Conservation (phyloP, 2,888 invertebrate species). For the Agelastica alni region DNA sequence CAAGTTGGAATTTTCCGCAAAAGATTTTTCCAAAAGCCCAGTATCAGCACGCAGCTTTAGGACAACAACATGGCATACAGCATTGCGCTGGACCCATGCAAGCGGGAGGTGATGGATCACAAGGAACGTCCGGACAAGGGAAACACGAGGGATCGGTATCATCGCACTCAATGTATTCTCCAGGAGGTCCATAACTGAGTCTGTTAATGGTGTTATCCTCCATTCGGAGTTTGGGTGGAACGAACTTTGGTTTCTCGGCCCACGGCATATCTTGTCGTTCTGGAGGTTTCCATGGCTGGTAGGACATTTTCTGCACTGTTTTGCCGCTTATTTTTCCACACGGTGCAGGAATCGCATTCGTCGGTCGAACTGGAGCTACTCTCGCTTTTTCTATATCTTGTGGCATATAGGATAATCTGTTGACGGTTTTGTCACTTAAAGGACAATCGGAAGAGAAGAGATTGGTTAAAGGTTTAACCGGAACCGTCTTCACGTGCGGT, state of each 20-base stretch:
- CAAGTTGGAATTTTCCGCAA: neutral
- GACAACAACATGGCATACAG: slow-evolving; percentile 52
- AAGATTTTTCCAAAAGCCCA: neutral
- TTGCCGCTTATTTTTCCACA: slow-evolving; percentile 50
- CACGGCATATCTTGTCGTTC: slow-evolving; percentile 56
- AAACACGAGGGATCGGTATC: slow-evolving; percentile 62
- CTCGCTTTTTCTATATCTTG: slow-evolving; percentile 51
- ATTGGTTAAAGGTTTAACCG: slow-evolving; percentile 51
- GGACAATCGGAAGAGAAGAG: slow-evolving; percentile 53
- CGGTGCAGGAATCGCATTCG: slow-evolving; percentile 44
- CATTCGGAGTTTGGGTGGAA: slow-evolving; percentile 55
- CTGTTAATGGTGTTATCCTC: slow-evolving; percentile 66
- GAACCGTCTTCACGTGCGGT: slow-evolving; percentile 59
- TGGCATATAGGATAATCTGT: slow-evolving; percentile 62
- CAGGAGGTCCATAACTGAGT: slow-evolving; percentile 65
- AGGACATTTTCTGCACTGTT: slow-evolving; percentile 57
- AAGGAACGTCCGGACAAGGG: slow-evolving; percentile 49
- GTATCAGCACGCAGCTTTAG: slow-evolving; percentile 51
- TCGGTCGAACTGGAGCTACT: slow-evolving; percentile 47
- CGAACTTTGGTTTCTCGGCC: slow-evolving; percentile 54
- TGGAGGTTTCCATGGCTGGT: slow-evolving; percentile 55
- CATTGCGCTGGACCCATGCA: slow-evolving; percentile 42
- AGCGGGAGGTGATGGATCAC: slow-evolving; percentile 22
- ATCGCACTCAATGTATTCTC: slow-evolving; percentile 62
- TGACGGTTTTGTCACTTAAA: slow-evolving; percentile 61